Evolutionary conservation across 1,140 invertebrate species (phyloP).

Genomic region (Macrobrachium rosenbergii): DNA sequence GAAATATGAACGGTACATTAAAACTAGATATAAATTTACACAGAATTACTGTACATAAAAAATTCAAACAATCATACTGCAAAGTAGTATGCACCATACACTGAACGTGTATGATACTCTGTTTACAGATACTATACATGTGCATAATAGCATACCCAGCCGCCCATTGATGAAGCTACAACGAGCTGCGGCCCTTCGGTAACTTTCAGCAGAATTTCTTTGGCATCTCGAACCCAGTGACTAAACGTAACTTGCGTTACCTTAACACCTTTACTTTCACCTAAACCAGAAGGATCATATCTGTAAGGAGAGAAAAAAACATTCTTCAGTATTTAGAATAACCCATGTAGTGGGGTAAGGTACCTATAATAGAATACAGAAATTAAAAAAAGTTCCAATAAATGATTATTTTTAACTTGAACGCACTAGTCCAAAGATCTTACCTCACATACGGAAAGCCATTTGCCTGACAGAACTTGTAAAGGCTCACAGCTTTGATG

Average conservation of each 20-base stretch:
- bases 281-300: conserved; percentile 35
- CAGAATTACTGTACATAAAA: no score
- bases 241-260: not conserved
- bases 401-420: not conserved
- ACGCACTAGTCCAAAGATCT: no score
- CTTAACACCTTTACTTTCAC: conserved; percentile 6
- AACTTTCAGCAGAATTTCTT: conserved; percentile 18
- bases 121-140: no score
- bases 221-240: conserved; percentile 30
- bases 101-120: no score
- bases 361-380: no score
- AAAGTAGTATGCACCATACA: no score
- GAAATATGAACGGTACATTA: not conserved
- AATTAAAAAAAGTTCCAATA: not conserved
- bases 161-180: conserved; percentile 30
- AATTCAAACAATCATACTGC: no score
- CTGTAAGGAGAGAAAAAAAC: not conserved
- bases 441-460: conserved; percentile 46
- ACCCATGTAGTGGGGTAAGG: not conserved
- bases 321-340: not conserved
- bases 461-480: conserved; percentile 28
- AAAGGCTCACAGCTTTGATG: conserved; percentile 5
- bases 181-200: conserved; percentile 32
- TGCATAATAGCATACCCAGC: conserved; percentile 38
- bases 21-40: no score